Evolutionary conservation across 2,888 invertebrate genomes (phyloP).

Genomic region (Lepidochrysops patricia): DNA sequence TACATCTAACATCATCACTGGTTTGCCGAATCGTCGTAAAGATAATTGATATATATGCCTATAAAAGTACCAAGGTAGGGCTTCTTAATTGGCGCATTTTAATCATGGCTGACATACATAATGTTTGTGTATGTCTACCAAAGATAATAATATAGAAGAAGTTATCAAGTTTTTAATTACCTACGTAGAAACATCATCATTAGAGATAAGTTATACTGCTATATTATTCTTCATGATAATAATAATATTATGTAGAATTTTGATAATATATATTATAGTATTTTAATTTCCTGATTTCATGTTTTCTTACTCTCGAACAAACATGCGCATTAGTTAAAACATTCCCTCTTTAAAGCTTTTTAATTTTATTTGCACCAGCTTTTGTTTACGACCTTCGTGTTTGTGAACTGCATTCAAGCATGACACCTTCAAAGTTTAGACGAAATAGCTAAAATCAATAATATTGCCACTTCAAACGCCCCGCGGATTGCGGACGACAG

Average conservation of each 20-base stretch:
- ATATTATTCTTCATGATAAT: neutral
- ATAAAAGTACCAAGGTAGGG: conserved; percentile 3
- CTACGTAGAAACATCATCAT: neutral
- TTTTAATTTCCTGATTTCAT: neutral
- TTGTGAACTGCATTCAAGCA: conserved; percentile 20
- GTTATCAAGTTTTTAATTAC: neutral
- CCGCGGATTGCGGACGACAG: conserved; percentile 36
- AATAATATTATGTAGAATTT: too few species aligned
- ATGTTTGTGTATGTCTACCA: neutral
- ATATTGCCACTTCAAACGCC: conserved; percentile 39
- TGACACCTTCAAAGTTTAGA: conserved; percentile 26
- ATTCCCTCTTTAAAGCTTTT: neutral
- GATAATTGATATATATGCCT: conserved; percentile 7
- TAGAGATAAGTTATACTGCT: neutral
- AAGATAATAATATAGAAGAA: neutral
- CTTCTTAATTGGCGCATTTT: conserved; percentile 9
- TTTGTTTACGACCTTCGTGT: conserved; percentile 2
- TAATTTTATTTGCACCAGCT: neutral
- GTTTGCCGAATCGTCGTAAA: conserved; percentile 9
- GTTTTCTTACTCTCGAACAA: neutral
- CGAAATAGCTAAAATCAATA: conserved; percentile 36
- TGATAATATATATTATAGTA: too few species aligned
- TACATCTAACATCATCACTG: conserved; percentile 10
- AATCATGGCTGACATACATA: conserved; percentile 7
- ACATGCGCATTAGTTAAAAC: neutral